These are phyloP conservation scores for Trileptium ribeirensis DNA, from an alignment of 2,888 invertebrate species.

Conservation along the genomic window DNA sequence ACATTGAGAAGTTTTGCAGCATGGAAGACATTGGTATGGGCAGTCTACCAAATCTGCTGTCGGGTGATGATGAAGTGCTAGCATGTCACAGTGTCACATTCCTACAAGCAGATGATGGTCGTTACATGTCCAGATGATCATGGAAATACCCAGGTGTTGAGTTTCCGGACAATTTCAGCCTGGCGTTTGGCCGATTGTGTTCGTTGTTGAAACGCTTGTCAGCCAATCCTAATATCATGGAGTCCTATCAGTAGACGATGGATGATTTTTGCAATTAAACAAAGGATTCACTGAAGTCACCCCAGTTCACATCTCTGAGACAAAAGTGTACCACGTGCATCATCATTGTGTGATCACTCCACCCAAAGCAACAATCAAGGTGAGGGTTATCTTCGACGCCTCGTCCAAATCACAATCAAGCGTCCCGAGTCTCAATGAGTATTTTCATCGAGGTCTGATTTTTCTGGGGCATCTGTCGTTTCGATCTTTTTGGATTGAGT, in stretches of 20 bases:
- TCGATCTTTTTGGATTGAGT: conserved; percentile 21
- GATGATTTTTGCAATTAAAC: conserved; percentile 16
- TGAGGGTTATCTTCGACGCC: conserved; percentile 34
- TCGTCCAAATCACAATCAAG: background rate
- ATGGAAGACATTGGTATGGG: conserved; percentile 10
- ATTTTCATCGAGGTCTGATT: conserved; percentile 28
- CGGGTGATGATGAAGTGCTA: conserved; percentile 2
- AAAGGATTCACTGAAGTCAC: conserved; percentile 24
- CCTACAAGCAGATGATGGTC: background rate
- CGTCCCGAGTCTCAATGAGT: conserved; percentile 31
- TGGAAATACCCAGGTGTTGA: background rate
- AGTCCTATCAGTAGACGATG: conserved; percentile 19
- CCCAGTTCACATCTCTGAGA: background rate
- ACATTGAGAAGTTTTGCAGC: background rate
- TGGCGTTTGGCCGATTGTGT: background rate
- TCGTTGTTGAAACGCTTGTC: background rate
- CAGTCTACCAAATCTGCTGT: background rate
- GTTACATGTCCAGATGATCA: conserved; percentile 13
- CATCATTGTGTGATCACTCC: conserved; percentile 30
- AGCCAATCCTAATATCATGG: conserved; percentile 7
- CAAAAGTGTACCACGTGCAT: conserved; percentile 26
- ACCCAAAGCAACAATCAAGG: conserved; percentile 27
- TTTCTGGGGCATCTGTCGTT: conserved; percentile 18
- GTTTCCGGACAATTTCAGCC: conserved; percentile 10
- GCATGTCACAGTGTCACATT: background rate